Base-by-base conservation (phyloP, 2,113 vertebrate species). In the Gila orcuttii region DNA sequence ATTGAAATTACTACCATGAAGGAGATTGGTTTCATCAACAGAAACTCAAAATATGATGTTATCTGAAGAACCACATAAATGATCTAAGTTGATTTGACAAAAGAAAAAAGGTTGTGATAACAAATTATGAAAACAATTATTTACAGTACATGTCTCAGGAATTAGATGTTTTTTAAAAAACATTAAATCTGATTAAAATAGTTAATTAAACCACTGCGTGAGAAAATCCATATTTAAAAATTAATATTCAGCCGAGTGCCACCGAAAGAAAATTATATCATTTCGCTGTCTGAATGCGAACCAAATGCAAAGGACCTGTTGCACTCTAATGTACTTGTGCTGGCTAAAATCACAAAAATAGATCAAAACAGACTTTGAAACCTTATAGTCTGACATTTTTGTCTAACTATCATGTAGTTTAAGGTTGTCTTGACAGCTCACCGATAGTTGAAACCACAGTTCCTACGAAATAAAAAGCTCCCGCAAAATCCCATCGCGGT, bases 391-490 rank as follows among this genome's bases (percentile, higher is more conserved):
- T 59, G 10, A 25, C 23, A 11, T n/a, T 39, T 42, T 19, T 25
- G 19, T 28, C 79, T 31, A 21, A 47, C 19, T 28, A 47, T 9
- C 8, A 19, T 25, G 39, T 4, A 13, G 28, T 55, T 21, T 33
- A 33, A 21, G 50, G 6, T 21, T 21, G 15, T 42, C 1, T 11
- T 13, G 13, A 5, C 17, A n/a, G 64, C 45, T 94, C 90, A 97
- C 96, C 96, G 31, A 97, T 96, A 2, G 96, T 97, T 39, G 96
- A 96, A 68, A 97, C 96, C 36, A 96, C 96, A 11, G 96, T 96
- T 83, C 95, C 95, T 83, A 96, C 96, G 90, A 96, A 97, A 86
- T 96, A 97, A 86, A 96, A 95, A 25, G 96, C 95, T 12, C 96
- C 96, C 0, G 94, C 92, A 91, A 96, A 96, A 88, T 97, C 96